Percentiles rank a stretch among this genome's conserved stretches.
Evolutionary conservation across 2,888 invertebrate species (phyloP).

Genomic region (Odontocolon sp.): DNA sequence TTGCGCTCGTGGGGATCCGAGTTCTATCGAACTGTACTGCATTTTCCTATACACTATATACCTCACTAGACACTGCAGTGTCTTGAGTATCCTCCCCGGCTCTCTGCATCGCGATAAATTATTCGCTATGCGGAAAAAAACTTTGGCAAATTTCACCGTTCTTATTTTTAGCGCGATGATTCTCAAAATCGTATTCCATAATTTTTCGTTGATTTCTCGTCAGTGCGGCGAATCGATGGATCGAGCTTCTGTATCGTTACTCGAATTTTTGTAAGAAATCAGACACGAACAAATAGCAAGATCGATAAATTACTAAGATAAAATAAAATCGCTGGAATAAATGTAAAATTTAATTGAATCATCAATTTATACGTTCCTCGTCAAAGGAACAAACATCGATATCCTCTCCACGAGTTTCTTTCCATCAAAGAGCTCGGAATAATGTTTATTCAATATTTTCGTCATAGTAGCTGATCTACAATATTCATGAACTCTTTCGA

Average conservation of each 20-base stretch:
- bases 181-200: no score
- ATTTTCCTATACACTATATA: constrained; percentile 44
- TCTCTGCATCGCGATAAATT: constrained; percentile 6
- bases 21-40: constrained; percentile 36
- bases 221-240: no score
- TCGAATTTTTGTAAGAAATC: no score
- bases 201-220: no score
- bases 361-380: no score
- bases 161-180: no score
- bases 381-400: constrained; percentile 41
- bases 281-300: no score
- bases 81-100: constrained; percentile 29
- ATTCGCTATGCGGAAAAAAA: constrained; percentile 1
- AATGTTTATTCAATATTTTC: constrained; percentile 40
- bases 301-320: no score
- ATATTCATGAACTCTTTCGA: constrained; percentile 27
- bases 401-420: constrained; percentile 34
- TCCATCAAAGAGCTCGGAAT: constrained; percentile 16
- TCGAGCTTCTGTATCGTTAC: no score
- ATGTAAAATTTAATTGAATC: no score
- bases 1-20: constrained; percentile 42
- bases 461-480: background rate
- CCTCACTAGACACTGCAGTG: constrained; percentile 20
- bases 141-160: background rate
- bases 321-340: no score